Evolutionary conservation across 2,797 vertebrate species (phyloP), one percentile per base, ranked within the genome.

Genomic region (Alcedo atthis): DNA sequence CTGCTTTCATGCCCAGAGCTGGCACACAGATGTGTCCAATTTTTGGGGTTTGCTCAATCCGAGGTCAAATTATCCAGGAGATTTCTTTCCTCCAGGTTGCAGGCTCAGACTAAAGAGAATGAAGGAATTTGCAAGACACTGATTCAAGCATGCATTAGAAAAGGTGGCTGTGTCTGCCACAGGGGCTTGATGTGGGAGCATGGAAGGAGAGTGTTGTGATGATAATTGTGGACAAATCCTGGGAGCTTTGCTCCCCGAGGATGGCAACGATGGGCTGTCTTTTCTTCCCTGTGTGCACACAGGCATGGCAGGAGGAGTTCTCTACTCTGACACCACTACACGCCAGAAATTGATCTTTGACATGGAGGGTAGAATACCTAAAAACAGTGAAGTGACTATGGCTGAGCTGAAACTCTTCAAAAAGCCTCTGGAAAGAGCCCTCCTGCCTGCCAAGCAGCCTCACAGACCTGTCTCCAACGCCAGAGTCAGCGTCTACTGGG

Each of bases 391-490:
- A 93, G 98, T 99, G 88, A 99, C 98, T 43, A 99, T 99, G 98
- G 99, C 99, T 2, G 98, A 98, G 77, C 97, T 99, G 54, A 99
- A 98, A 90, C 98, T 99, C 26, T 99, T 98, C 97, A 99, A 99
- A 97, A 98, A 98, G 94, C 98, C 98, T 2, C 95, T 98, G 21
- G 96, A 96, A 67, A 97, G 95, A 91, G 96, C 95, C 68, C 96
- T 96, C 75, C 81, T 98, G n/a, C 95, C 91, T 30, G 98, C 97
- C 48, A 98, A 62, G 90, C 98, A 95, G 79, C 95, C 82, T 91
- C 98, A 98, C 94, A 97, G 98, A 22, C 95, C 98, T 0, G 92
- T 98, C 67, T 98, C 91, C 97, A 99, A 98, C 3, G 99, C 98
- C 70, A 98, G 98, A 32, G 99, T 99, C 95, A 99, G 98, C 30